Evolutionary conservation across 2,797 vertebrate genomes (phyloP).

Genomic region (Hippopotamyrus pictus): DNA sequence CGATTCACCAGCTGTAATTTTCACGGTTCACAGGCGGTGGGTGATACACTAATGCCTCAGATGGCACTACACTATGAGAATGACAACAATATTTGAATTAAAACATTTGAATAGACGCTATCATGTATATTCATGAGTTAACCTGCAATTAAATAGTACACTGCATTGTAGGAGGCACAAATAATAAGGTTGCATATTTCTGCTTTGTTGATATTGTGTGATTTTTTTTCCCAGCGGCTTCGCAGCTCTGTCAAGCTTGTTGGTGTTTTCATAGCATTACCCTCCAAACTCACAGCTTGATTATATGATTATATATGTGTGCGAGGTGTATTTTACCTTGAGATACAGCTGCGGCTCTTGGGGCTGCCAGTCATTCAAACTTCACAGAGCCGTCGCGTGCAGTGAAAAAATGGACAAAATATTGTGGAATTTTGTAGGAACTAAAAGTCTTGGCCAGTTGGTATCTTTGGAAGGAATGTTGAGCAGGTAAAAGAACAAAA

Average conservation of each 20-base stretch:
- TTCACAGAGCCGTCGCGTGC: neutral
- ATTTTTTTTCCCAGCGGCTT: neutral
- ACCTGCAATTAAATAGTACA: neutral
- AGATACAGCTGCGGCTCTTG: neutral
- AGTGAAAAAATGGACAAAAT: neutral
- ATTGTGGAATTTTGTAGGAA: neutral
- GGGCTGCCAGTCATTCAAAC: neutral
- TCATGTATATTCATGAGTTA: conserved; percentile 4
- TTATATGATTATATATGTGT: neutral
- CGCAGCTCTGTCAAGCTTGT: neutral
- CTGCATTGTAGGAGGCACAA: neutral
- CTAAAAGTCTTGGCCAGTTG: neutral
- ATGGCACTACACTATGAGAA: neutral
- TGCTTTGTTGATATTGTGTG: neutral
- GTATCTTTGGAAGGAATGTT: neutral
- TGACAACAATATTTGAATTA: conserved; percentile 28
- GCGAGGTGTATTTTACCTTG: neutral
- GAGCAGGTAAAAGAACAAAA: neutral
- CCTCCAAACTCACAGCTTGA: neutral
- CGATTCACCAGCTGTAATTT: neutral
- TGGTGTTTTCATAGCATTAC: neutral
- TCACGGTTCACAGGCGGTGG: conserved; percentile 4
- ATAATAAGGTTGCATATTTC: neutral
- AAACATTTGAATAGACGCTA: conserved; percentile 35
- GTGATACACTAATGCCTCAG: conserved; percentile 23